Conservation (phyloP, 2,797 vertebrate species). For the Atherinosoma microstoma region DNA sequence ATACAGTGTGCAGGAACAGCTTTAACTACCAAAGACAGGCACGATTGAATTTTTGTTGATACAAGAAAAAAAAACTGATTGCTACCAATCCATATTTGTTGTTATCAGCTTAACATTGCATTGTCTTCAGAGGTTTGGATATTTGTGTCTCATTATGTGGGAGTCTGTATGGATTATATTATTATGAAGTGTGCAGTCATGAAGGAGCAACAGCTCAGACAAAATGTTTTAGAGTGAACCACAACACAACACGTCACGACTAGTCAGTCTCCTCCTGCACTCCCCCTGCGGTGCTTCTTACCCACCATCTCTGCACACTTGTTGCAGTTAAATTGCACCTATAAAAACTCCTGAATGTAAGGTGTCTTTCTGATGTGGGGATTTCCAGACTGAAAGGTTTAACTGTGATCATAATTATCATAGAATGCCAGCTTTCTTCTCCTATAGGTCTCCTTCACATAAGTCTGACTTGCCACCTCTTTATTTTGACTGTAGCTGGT, state of each 20-base stretch:
- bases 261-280: neutral
- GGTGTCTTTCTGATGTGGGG: conserved; percentile 27
- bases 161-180: neutral
- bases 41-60: neutral
- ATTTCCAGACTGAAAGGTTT: conserved; percentile 54
- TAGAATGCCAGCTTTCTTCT: neutral
- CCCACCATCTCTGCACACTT: neutral
- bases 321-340: conserved; percentile 28
- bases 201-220: neutral
- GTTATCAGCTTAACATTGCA: neutral
- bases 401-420: conserved; percentile 30
- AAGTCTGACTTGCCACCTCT: conserved; percentile 21
- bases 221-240: neutral
- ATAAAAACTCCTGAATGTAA: conserved; percentile 8
- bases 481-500: neutral
- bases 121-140: neutral
- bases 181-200: fast-evolving
- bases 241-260: conserved; percentile 1
- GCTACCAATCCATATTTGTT: neutral
- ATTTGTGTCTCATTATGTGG: neutral
- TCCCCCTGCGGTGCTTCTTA: neutral
- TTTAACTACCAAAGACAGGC: neutral
- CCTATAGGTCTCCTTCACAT: conserved; percentile 23
- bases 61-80: conserved; percentile 1
- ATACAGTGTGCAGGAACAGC: neutral